These are phyloP conservation scores for Perca fluviatilis DNA, from an alignment of 2,113 vertebrate genomes.

Conservation along the genomic window DNA sequence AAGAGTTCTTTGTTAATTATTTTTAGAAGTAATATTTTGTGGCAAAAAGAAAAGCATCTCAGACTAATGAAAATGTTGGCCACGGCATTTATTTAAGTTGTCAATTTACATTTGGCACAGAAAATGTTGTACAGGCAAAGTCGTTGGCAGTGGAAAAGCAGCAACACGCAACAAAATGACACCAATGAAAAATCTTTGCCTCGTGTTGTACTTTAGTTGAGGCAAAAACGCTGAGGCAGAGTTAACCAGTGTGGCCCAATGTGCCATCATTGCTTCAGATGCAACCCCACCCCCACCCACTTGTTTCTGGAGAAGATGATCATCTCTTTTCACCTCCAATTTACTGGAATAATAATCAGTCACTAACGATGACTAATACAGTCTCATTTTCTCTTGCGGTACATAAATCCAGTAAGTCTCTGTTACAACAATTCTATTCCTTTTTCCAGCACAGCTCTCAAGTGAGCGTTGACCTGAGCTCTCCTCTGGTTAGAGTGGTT, in stretches of 20 bases:
- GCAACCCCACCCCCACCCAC: background rate
- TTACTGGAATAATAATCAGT: constrained; percentile 26
- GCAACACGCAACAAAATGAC: constrained; percentile 40
- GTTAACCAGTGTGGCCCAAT: constrained; percentile 2
- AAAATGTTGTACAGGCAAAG: constrained; percentile 47
- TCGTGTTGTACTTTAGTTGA: constrained; percentile 30
- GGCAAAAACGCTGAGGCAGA: constrained; percentile 57
- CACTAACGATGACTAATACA: constrained; percentile 23
- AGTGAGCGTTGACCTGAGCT: constrained; percentile 63
- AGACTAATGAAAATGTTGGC: constrained; percentile 49
- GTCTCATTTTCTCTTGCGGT: background rate
- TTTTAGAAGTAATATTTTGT: background rate
- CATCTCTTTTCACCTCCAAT: constrained; percentile 18
- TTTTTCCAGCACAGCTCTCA: constrained; percentile 64
- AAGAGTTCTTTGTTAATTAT: background rate
- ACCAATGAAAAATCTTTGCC: constrained; percentile 35
- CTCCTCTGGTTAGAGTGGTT: constrained; percentile 56
- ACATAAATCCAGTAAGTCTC: background rate
- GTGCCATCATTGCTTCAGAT: background rate
- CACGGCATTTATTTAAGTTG: constrained; percentile 13
- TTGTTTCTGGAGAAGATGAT: constrained; percentile 25
- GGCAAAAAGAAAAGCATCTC: background rate
- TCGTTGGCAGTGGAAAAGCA: constrained; percentile 33
- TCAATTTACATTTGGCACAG: constrained; percentile 57
- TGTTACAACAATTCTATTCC: background rate